Conservation (phyloP, 2,113 vertebrate genomes). For the Narcine bancroftii region DNA sequence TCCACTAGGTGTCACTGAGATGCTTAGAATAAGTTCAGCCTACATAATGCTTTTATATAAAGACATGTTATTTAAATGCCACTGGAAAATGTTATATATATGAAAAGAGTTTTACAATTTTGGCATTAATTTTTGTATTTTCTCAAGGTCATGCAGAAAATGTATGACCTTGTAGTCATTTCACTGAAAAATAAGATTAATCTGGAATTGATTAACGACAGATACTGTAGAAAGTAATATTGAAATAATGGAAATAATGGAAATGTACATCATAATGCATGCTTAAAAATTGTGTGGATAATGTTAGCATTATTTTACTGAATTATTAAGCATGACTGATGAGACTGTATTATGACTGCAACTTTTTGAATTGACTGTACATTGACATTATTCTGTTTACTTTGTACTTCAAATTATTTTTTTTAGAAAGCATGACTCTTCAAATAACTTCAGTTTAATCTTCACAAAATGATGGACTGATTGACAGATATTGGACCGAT, state of each 20-base stretch:
- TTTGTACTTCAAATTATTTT: background rate
- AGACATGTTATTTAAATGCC: background rate
- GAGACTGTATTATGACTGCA: background rate
- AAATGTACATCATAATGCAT: background rate
- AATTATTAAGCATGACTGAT: background rate
- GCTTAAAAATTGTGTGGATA: background rate
- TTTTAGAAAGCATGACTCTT: background rate
- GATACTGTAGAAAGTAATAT: background rate
- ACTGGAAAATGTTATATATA: background rate
- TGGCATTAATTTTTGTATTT: background rate
- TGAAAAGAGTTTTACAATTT: background rate
- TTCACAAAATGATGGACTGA: background rate
- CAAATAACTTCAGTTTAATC: background rate
- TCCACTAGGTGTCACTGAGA: slow-evolving; percentile 28
- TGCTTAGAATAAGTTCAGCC: background rate
- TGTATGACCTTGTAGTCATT: background rate
- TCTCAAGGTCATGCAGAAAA: background rate
- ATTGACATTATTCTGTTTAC: background rate
- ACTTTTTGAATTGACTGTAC: background rate
- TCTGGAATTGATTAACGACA: background rate
- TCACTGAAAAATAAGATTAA: background rate
- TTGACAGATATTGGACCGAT: background rate
- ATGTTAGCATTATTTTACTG: background rate
- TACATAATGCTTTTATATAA: background rate
- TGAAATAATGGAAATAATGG: background rate